Conservation (phyloP, 2,113 vertebrate genomes). For the Eretmochelys imbricata region DNA sequence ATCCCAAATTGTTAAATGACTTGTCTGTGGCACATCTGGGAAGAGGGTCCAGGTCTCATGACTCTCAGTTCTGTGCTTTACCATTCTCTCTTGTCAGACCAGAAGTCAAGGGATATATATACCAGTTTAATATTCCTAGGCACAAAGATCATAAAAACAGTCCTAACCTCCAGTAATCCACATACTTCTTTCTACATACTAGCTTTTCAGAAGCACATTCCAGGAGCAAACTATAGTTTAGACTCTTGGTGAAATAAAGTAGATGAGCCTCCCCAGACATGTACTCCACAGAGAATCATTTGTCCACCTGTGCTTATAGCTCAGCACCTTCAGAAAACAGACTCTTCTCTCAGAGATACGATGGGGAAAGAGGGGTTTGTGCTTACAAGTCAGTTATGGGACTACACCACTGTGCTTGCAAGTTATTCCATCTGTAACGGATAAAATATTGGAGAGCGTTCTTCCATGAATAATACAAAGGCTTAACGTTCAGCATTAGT, state of each 20-base stretch:
- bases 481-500: background rate
- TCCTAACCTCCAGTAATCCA: background rate
- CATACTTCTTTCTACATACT: background rate
- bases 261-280: constrained; percentile 46
- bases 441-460: background rate
- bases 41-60: background rate
- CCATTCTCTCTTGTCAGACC: background rate
- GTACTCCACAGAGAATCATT: constrained; percentile 10
- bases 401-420: background rate
- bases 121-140: background rate
- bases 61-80: background rate
- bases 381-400: background rate
- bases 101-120: background rate
- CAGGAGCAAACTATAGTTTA: background rate
- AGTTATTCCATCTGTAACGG: constrained; percentile 15
- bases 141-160: background rate
- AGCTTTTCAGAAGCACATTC: background rate
- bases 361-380: constrained; percentile 7
- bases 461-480: background rate
- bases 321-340: constrained; percentile 37
- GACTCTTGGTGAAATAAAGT: constrained; percentile 35
- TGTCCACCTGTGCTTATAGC: background rate
- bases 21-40: background rate
- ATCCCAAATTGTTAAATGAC: background rate
- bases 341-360: constrained; percentile 33